Evolutionary conservation across 1,140 invertebrate genomes (phyloP), one percentile per base, ranked within the genome.

Genomic region (Lasioglossum albipes): DNA sequence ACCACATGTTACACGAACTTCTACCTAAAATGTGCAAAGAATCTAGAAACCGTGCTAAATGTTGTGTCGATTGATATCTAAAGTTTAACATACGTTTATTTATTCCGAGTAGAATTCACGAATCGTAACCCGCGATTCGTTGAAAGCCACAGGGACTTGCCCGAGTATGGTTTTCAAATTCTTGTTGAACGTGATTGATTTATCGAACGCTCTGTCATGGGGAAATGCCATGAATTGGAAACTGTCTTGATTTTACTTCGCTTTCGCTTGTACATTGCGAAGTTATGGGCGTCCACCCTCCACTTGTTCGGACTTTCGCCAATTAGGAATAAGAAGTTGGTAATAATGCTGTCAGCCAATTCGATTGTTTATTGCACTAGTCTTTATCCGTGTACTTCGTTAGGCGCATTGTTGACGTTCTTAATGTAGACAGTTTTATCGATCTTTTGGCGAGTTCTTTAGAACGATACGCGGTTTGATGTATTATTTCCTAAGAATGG

Each of bases 211-310:
- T 20, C 31, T 36, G 12, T 41, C 13, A 7, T 10, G 31, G 31
- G 31, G n/a, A 64, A 64, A 64, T 13, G 18, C 13, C 31, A 36
- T 16, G 62, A 36, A 36, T 64, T 64, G 62, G 62, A 64, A 64
- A 64, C 13, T 36, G 62, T 64, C 62, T 18, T 64, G 62, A 64
- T 41, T 36, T 64, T 64, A 64, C 62, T 64, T 18, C 62, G 62
- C 62, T 64, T 64, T 64, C 62, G 62, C 62, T 13, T 16, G 31
- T 41, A 31, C 16, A 31, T 4, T 16, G 31, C n/a, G 7, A 64
- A 18, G 22, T 62, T 62, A 62, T 27, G 61, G 22, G 61, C 62
- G 31, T 64, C 36, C 62, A 64, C 62, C 62, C 62, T 36, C 31
- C 16, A 20, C 62, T 64, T 41, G 62, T 7, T 16, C 31, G 12